These are phyloP conservation scores for Cololabis saira DNA, from an alignment of 2,113 vertebrate genomes.

Conservation along the genomic window DNA sequence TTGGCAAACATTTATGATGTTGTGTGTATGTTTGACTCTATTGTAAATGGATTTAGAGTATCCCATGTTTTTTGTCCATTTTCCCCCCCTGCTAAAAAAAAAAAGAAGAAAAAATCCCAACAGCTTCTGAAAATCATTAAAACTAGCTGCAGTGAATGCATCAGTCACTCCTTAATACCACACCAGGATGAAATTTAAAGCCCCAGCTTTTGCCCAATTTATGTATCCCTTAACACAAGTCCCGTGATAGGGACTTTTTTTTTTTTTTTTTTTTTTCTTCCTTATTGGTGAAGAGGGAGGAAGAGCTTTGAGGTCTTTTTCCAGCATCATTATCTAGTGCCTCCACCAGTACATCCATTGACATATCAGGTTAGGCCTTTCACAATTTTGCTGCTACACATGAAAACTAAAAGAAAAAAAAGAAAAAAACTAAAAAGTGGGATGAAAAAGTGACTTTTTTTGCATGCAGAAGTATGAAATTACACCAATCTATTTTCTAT, in stretches of 20 bases:
- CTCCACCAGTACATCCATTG: slow-evolving; percentile 77
- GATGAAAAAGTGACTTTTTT: slow-evolving; percentile 65
- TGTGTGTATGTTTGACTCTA: slow-evolving; percentile 58
- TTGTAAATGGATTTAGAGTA: slow-evolving; percentile 54
- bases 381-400: slow-evolving; percentile 81
- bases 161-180: slow-evolving; percentile 16
- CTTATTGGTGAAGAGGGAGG: slow-evolving; percentile 50
- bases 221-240: slow-evolving; percentile 25
- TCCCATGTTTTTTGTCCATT: slow-evolving; percentile 39
- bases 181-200: slow-evolving; percentile 3
- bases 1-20: slow-evolving; percentile 64
- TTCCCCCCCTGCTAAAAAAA: slow-evolving; percentile 26
- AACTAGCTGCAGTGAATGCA: slow-evolving; percentile 34
- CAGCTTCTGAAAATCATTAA: slow-evolving; percentile 19
- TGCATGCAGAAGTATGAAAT: slow-evolving; percentile 83
- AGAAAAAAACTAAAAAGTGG: not conserved
- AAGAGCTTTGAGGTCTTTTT: slow-evolving; percentile 43
- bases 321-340: slow-evolving; percentile 75
- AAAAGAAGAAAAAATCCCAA: not conserved
- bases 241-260: slow-evolving; percentile 27
- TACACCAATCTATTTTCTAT: slow-evolving; percentile 71
- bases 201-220: slow-evolving; percentile 19
- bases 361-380: slow-evolving; percentile 83
- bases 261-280: slow-evolving; percentile 40
- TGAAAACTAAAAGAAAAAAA: not conserved